phyloP scores from a whole-genome alignment of 2,888 invertebrate species.

The Hoplodrina ambigua region DNA sequence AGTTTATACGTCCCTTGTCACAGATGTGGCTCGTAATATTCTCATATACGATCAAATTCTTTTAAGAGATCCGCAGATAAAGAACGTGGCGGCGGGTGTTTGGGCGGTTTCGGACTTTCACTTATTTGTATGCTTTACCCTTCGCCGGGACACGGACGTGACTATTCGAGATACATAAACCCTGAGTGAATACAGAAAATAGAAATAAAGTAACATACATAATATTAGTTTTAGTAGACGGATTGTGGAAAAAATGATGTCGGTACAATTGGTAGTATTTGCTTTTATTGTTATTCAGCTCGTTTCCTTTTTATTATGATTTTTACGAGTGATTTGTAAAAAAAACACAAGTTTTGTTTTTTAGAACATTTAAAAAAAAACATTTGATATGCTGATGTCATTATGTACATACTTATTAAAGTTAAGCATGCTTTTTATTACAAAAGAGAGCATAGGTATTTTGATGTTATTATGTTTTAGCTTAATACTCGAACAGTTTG shows the following conservation, averaged over 20 bases:
- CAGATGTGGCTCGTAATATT: slow-evolving; percentile 90
- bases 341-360: slow-evolving; percentile 1
- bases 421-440: background rate
- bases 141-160: slow-evolving; percentile 87
- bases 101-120: slow-evolving; percentile 88
- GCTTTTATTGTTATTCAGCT: slow-evolving; percentile 71
- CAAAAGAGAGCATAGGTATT: background rate
- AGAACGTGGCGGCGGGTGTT: slow-evolving; percentile 88
- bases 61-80: slow-evolving; percentile 90
- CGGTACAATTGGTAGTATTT: slow-evolving; percentile 64
- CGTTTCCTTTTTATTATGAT: slow-evolving; percentile 61
- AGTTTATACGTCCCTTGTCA: slow-evolving; percentile 88
- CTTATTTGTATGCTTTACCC: slow-evolving; percentile 90
- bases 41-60: slow-evolving; percentile 90
- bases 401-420: slow-evolving; percentile 5
- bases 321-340: slow-evolving; percentile 48
- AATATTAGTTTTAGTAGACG: slow-evolving; percentile 87
- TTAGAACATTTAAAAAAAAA: slow-evolving; percentile 11
- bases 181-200: slow-evolving; percentile 90
- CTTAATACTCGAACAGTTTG: background rate
- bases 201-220: slow-evolving; percentile 90
- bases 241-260: slow-evolving; percentile 81
- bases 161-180: slow-evolving; percentile 91
- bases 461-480: background rate
- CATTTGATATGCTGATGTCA: background rate